Conservation (phyloP, 1,140 invertebrate genomes). For the Drosophila mauritiana region DNA sequence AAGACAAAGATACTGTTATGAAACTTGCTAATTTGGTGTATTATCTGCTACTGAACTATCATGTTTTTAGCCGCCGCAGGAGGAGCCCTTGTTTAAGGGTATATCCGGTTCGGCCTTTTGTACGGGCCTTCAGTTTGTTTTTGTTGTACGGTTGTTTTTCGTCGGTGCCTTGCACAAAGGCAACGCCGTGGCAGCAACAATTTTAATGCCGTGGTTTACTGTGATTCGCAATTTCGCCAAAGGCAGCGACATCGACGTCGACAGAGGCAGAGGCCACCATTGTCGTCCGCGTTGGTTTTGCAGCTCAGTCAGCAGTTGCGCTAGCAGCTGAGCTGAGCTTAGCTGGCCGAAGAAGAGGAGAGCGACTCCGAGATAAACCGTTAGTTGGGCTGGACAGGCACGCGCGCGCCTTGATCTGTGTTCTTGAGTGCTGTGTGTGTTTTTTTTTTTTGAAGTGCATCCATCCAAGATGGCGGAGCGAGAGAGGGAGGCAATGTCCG, state of each 20-base stretch:
- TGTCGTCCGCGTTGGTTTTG: constrained; percentile 41
- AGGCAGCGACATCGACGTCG: constrained; percentile 26
- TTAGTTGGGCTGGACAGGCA: constrained; percentile 25
- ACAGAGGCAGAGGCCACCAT: constrained; percentile 26
- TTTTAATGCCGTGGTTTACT: constrained; percentile 71
- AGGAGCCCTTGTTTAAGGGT: constrained; percentile 9
- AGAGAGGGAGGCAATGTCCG: constrained; percentile 11
- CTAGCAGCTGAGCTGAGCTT: constrained; percentile 41
- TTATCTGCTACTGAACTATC: not conserved
- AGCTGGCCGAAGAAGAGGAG: constrained; percentile 17
- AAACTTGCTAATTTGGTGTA: not conserved
- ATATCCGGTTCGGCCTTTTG: constrained; percentile 1
- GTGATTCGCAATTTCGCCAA: constrained; percentile 60
- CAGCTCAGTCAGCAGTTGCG: constrained; percentile 46
- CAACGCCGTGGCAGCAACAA: constrained; percentile 60
- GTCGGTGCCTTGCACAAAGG: constrained; percentile 67
- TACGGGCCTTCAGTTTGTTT: constrained; percentile 21
- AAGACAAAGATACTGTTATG: not conserved
- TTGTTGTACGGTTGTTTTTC: constrained; percentile 34
- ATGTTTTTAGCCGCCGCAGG: not conserved
- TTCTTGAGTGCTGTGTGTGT: not conserved
- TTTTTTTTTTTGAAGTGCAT: not conserved
- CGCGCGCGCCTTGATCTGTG: constrained; percentile 20
- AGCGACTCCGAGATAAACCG: constrained; percentile 24
- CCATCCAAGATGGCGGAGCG: constrained; percentile 12